phyloP scores from a whole-genome alignment of 1,140 invertebrate species.

The Temnothorax nylanderi region DNA sequence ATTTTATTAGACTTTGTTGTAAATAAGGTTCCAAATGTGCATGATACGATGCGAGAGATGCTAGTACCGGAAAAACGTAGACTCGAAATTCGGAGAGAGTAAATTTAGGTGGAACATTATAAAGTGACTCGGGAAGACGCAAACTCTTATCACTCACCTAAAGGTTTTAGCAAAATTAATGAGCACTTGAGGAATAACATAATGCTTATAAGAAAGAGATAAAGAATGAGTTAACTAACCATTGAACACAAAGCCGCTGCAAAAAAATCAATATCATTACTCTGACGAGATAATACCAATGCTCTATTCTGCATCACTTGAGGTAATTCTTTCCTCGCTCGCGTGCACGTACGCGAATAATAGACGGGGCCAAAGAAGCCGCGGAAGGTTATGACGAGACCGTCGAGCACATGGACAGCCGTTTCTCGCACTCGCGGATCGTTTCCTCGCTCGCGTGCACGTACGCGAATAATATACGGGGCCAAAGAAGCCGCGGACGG shows the following conservation, averaged over 20 bases:
- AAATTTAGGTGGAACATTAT: slow-evolving; percentile 89
- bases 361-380: no score
- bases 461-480: no score
- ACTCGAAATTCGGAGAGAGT: slow-evolving; percentile 93
- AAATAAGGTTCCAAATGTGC: slow-evolving; percentile 90
- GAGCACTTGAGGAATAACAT: slow-evolving; percentile 14
- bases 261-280: slow-evolving; percentile 90
- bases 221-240: slow-evolving; percentile 82
- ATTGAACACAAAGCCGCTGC: slow-evolving; percentile 92
- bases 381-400: no score
- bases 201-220: slow-evolving; percentile 14
- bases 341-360: no score
- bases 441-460: no score
- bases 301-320: slow-evolving; percentile 94
- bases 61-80: slow-evolving; percentile 93
- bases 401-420: no score
- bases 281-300: slow-evolving; percentile 90
- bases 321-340: slow-evolving; percentile 92
- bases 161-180: slow-evolving; percentile 32
- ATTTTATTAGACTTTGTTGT: slow-evolving; percentile 92
- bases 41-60: slow-evolving; percentile 95
- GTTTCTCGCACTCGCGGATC: no score
- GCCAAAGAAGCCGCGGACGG: no score
- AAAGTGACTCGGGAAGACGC: slow-evolving; percentile 87
- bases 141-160: slow-evolving; percentile 88